These are phyloP conservation scores for Octodon degus DNA, from an alignment of 2,113 vertebrate species.

Conservation along the genomic window DNA sequence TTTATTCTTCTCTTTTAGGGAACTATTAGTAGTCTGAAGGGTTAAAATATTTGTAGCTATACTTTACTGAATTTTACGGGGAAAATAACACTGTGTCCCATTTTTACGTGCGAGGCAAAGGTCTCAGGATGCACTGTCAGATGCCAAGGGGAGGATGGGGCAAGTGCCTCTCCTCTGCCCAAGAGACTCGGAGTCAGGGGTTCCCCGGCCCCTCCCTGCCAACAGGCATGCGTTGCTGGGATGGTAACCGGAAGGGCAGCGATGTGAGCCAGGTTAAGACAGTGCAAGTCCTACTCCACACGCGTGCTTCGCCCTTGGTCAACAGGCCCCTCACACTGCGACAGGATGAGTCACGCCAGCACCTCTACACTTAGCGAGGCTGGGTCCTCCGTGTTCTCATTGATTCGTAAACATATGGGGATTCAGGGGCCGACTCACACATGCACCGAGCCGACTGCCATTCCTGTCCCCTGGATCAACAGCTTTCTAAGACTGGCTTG, in stretches of 20 bases:
- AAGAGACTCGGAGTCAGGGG: neutral
- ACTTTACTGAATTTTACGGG: slow-evolving; percentile 33
- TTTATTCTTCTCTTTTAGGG: neutral
- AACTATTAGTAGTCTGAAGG: slow-evolving; percentile 6
- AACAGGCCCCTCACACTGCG: neutral
- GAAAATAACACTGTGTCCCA: neutral
- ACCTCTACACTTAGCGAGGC: rapidly evolving
- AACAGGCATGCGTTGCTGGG: neutral
- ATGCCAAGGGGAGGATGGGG: neutral
- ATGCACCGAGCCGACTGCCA: neutral
- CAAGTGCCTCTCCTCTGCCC: neutral
- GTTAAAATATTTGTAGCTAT: neutral
- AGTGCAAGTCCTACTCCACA: slow-evolving; percentile 26
- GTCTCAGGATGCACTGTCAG: neutral
- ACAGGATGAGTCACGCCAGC: neutral
- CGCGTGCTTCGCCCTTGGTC: neutral
- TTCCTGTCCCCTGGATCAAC: neutral
- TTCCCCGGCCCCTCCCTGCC: neutral
- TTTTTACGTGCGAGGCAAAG: neutral
- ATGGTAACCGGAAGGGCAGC: neutral
- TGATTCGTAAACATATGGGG: neutral
- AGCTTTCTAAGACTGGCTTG: neutral
- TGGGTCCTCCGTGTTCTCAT: neutral
- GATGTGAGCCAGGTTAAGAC: neutral
- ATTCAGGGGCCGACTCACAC: neutral